phyloP scores from a whole-genome alignment of 2,113 vertebrate species.

The Oxyruncus cristatus region DNA sequence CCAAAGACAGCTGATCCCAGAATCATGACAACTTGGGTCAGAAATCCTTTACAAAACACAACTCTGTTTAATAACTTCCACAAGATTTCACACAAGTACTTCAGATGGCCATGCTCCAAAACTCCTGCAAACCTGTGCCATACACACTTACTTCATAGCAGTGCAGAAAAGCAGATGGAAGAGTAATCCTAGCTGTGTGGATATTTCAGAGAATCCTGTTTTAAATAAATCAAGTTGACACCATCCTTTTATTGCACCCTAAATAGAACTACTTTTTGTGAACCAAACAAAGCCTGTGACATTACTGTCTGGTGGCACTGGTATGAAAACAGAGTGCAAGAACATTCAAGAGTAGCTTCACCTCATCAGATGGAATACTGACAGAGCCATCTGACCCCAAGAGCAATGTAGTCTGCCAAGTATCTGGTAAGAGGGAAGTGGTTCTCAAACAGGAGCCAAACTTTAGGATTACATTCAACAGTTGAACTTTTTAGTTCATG shows the following conservation, averaged over 20 bases:
- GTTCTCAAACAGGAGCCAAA: not conserved
- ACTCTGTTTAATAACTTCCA: not conserved
- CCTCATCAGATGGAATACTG: not conserved
- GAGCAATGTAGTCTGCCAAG: not conserved
- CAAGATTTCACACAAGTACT: not conserved
- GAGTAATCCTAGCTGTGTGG: not conserved
- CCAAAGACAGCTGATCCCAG: not conserved
- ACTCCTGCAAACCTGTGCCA: not conserved
- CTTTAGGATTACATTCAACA: not conserved
- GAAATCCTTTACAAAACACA: not conserved
- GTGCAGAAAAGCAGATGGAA: not conserved
- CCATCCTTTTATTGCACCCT: not conserved
- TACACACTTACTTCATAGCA: not conserved
- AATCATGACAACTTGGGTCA: not conserved
- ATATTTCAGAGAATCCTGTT: not conserved
- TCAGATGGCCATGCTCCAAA: not conserved
- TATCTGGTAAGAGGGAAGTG: not conserved
- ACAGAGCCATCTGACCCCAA: not conserved
- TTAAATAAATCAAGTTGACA: not conserved
- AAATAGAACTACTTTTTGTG: not conserved
- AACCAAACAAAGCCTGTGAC: not conserved
- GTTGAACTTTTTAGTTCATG: not conserved
- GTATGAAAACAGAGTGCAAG: not conserved
- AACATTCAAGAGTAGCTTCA: not conserved
- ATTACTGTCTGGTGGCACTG: not conserved